Evolutionary conservation across 1,140 invertebrate genomes (phyloP), one percentile per base, ranked within the genome.

Genomic region (Aethina tumida): DNA sequence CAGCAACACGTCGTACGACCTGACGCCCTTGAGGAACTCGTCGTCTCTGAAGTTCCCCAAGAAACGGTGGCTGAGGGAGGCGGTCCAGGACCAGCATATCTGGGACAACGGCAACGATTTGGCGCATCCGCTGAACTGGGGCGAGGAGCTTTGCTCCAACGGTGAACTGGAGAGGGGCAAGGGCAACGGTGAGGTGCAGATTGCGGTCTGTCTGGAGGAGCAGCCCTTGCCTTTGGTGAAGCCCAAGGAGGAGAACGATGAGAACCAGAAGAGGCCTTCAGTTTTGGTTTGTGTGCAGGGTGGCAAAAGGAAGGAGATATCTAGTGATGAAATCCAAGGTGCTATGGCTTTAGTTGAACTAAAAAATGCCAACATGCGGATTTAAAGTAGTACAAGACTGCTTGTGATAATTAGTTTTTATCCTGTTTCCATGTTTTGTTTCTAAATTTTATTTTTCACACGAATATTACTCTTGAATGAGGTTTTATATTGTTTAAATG

Each of bases 321-420:
- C 58, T 2, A 52, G 44, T 30, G 48, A 53, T 31, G 60, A 59
- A 35, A 64, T 64, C 39, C 57, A 65, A 45, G 48, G 75, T 14
- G 78, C 79, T 15, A 64, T 82, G 43, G 78, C 79, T 18, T 59
- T 82, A 0, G 77, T 81, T 56, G 72, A 81, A 58, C 54, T 82
- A 15, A 52, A 56, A 44, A 56, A 56, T 40, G 48, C n/a, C n/a
- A n/a, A n/a, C n/a, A n/a, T n/a, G n/a, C n/a, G n/a, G n/a, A n/a
- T n/a, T n/a, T n/a, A n/a, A n/a, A n/a, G n/a, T n/a, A n/a, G n/a
- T n/a, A n/a, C n/a, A n/a, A n/a, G n/a, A n/a, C n/a, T n/a, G n/a
- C n/a, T n/a, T n/a, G n/a, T n/a, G n/a, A n/a, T n/a, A n/a, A n/a
- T n/a, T n/a, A n/a, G n/a, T n/a, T n/a, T n/a, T n/a, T n/a, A n/a